Evolutionary conservation across 2,888 invertebrate species (phyloP).

Genomic region (Ornithoptera priamus): DNA sequence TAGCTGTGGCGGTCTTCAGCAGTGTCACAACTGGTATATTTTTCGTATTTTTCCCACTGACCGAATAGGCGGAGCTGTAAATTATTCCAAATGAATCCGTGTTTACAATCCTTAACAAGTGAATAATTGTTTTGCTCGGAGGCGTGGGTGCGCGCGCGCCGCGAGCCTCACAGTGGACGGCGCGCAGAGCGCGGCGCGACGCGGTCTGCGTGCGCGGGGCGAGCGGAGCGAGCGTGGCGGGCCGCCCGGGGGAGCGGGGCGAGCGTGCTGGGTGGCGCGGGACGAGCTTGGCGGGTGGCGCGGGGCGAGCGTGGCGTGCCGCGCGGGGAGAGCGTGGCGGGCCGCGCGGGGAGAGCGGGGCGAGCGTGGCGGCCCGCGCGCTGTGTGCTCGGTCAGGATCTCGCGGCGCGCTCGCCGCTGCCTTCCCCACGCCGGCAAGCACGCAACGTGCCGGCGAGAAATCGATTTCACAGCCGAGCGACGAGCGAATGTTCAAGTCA

Average conservation of each 20-base stretch:
- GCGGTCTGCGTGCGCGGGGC: not conserved
- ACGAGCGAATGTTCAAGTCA: not conserved
- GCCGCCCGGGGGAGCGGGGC: too few species aligned
- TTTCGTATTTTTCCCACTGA: too few species aligned
- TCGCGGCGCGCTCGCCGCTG: not conserved
- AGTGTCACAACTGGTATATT: too few species aligned
- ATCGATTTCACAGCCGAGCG: conserved; percentile 4
- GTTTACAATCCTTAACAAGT: conserved; percentile 6
- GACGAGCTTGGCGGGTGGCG: too few species aligned
- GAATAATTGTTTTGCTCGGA: not conserved
- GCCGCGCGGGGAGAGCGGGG: not conserved
- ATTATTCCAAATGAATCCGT: not conserved
- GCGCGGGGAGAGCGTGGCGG: not conserved
- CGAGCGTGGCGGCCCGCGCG: not conserved
- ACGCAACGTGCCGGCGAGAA: not conserved
- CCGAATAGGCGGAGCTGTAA: too few species aligned
- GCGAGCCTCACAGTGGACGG: not conserved
- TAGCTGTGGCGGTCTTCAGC: too few species aligned
- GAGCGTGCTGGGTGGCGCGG: not conserved
- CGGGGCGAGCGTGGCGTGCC: too few species aligned
- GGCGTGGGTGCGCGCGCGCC: conserved; percentile 12
- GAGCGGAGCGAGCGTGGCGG: not conserved
- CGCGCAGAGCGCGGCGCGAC: not conserved
- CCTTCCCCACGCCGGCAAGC: not conserved
- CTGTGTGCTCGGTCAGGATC: not conserved